Evolutionary conservation across 2,888 invertebrate species (phyloP).

Genomic region (Achlya flavicornis): DNA sequence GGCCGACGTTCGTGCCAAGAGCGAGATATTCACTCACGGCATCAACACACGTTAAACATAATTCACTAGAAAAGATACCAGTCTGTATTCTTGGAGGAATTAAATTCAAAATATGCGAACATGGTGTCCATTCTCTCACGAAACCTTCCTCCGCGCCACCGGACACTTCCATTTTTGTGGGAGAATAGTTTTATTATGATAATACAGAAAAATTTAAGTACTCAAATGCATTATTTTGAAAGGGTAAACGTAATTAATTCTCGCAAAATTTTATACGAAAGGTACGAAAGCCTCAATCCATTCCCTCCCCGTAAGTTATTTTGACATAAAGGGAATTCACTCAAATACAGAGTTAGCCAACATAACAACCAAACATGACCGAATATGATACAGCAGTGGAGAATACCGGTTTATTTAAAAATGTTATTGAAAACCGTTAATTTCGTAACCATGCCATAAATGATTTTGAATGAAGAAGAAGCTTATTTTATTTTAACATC

Average conservation of each 20-base stretch:
- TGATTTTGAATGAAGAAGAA: too few relatives aligned
- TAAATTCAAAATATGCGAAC: conserved; percentile 88
- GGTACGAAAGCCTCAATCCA: conserved; percentile 28
- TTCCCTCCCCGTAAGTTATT: not conserved
- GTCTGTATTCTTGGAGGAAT: conserved; percentile 90
- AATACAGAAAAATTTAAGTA: conserved; percentile 19
- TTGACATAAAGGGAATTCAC: not conserved
- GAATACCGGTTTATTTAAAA: too few relatives aligned
- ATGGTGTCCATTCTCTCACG: conserved; percentile 91
- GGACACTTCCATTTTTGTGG: conserved; percentile 67
- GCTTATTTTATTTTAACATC: too few relatives aligned
- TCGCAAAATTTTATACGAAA: conserved; percentile 30
- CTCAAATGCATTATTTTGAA: conserved; percentile 30
- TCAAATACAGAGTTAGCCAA: too few relatives aligned
- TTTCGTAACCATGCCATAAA: too few relatives aligned
- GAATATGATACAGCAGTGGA: too few relatives aligned
- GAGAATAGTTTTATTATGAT: conserved; percentile 17
- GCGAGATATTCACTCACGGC: conserved; percentile 92
- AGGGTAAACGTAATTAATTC: conserved; percentile 23
- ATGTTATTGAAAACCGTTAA: not conserved
- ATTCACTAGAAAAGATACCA: conserved; percentile 89
- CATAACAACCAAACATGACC: too few relatives aligned
- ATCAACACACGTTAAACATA: conserved; percentile 92
- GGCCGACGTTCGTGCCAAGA: conserved; percentile 92
- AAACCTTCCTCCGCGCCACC: conserved; percentile 78